These are phyloP conservation scores for Suricata suricatta DNA, from an alignment of 2,113 vertebrate species.

Conservation along the genomic window DNA sequence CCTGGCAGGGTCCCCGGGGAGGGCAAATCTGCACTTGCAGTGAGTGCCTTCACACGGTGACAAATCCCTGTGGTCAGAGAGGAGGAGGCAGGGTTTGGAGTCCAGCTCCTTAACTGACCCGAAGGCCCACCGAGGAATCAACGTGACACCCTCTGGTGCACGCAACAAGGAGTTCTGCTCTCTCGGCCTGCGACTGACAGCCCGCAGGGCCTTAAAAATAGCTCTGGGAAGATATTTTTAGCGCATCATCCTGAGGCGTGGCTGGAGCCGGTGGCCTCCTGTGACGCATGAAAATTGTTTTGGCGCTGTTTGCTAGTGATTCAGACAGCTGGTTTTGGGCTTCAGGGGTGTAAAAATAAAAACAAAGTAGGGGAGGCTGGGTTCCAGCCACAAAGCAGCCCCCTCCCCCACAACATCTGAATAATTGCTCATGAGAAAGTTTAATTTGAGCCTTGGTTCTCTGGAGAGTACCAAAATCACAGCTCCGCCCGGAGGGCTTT, in stretches of 20 bases:
- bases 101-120: background rate
- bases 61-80: background rate
- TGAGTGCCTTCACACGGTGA: background rate
- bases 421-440: background rate
- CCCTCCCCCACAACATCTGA: background rate
- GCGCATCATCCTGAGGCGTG: constrained; percentile 66
- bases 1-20: background rate
- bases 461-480: background rate
- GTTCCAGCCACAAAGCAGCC: background rate
- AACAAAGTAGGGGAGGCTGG: constrained; percentile 39
- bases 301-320: constrained; percentile 58
- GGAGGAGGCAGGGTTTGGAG: background rate
- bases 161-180: background rate
- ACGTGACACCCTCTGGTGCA: background rate
- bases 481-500: background rate
- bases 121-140: background rate
- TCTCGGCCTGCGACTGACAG: background rate
- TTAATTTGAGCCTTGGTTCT: background rate
- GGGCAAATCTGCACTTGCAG: background rate
- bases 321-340: constrained; percentile 68
- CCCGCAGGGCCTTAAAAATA: constrained; percentile 71
- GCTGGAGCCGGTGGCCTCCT: constrained; percentile 38
- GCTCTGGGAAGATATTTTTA: constrained; percentile 67
- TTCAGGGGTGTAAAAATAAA: constrained; percentile 64
- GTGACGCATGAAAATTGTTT: constrained; percentile 63